A percentile compares a stretch with the other conserved stretches of the same genome.
phyloP scores from a whole-genome alignment of 2,888 invertebrate species.

The Allygus modestus region DNA sequence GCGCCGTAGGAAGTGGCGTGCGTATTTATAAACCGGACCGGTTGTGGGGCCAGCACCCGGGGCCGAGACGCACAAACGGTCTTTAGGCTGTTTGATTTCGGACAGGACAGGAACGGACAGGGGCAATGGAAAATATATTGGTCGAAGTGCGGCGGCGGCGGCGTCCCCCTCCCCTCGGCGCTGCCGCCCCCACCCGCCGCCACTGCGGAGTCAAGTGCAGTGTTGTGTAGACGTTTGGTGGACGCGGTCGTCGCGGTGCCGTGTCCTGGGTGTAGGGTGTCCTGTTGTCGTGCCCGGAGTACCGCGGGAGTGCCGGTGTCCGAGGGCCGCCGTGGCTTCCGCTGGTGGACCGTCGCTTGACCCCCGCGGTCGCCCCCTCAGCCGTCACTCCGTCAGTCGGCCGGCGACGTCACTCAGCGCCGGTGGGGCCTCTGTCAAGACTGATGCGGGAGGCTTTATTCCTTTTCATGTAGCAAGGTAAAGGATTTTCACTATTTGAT shows the following conservation, averaged over 20 bases:
- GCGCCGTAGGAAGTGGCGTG: background rate
- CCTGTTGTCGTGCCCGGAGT: background rate
- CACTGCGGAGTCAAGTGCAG: slow-evolving; percentile 58
- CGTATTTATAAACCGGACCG: slow-evolving; percentile 8
- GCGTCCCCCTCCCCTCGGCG: slow-evolving; percentile 50
- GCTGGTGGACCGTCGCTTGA: no score
- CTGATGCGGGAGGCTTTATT: slow-evolving; percentile 70
- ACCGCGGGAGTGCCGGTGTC: background rate
- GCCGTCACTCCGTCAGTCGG: slow-evolving; percentile 77
- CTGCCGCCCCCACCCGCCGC: slow-evolving; percentile 57
- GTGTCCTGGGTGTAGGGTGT: background rate
- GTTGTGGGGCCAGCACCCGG: background rate
- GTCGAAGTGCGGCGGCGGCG: slow-evolving; percentile 61
- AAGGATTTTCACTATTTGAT: slow-evolving; percentile 40
- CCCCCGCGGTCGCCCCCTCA: slow-evolving; percentile 65
- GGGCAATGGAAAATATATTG: slow-evolving; percentile 63
- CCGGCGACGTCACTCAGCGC: slow-evolving; percentile 77
- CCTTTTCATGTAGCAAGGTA: slow-evolving; percentile 70
- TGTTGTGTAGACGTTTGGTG: background rate
- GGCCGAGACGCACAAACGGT: slow-evolving; percentile 31
- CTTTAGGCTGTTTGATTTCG: slow-evolving; percentile 65
- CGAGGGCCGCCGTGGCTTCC: background rate
- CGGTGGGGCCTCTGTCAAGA: slow-evolving; percentile 69
- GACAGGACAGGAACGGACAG: slow-evolving; percentile 55
- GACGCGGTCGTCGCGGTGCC: background rate